phyloP scores from a whole-genome alignment of 2,113 vertebrate genomes.

The Centrocercus urophasianus region DNA sequence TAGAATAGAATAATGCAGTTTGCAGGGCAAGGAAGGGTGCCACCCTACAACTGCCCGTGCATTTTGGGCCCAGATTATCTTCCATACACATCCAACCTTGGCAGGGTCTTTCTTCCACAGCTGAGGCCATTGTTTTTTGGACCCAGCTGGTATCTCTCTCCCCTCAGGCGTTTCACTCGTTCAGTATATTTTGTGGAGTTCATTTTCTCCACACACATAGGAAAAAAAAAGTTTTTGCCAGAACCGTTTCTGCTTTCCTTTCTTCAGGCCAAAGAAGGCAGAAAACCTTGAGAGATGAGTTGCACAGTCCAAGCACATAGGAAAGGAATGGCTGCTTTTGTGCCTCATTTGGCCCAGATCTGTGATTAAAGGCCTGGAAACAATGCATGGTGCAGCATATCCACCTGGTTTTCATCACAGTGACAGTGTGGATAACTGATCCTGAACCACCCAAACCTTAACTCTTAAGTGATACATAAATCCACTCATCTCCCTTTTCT shows the following conservation, averaged over 20 bases:
- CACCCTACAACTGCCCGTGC: neutral
- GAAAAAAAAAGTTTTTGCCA: neutral
- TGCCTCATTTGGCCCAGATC: neutral
- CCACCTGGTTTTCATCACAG: neutral
- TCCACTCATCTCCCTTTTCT: neutral
- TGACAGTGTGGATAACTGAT: neutral
- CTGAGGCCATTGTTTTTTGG: neutral
- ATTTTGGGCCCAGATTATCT: neutral
- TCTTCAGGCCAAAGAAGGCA: neutral
- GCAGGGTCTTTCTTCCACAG: neutral
- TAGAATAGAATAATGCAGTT: neutral
- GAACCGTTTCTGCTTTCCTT: neutral
- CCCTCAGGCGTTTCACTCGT: rapidly evolving
- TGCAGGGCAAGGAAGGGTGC: neutral
- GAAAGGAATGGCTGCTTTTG: neutral
- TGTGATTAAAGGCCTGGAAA: neutral
- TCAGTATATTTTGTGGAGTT: neutral
- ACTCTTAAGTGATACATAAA: neutral
- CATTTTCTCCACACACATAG: neutral
- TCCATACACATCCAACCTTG: neutral
- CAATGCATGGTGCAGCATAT: rapidly evolving
- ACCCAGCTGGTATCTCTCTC: neutral
- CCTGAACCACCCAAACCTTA: neutral
- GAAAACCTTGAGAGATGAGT: neutral
- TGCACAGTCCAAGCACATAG: neutral